These are phyloP conservation scores for Drosophila saltans DNA, from an alignment of 1,140 invertebrate genomes.

Conservation along the genomic window DNA sequence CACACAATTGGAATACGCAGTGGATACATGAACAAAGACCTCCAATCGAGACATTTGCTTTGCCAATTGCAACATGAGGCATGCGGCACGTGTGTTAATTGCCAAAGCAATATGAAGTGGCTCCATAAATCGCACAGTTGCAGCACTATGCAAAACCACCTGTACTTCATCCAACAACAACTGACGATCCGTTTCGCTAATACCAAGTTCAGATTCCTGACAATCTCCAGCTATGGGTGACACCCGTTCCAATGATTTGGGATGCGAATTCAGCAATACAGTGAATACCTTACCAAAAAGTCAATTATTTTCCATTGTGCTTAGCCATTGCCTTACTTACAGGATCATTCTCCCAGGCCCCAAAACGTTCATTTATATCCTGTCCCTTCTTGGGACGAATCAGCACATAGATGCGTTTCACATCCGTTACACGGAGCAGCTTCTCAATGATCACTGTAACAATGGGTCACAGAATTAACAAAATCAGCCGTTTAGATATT, in stretches of 20 bases:
- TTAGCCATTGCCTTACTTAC: conserved; percentile 42
- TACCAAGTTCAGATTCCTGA: conserved; percentile 86
- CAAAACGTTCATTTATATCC: conserved; percentile 87
- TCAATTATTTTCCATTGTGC: neutral
- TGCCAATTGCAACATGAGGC: conserved; percentile 85
- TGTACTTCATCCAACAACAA: conserved; percentile 84
- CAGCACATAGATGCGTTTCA: conserved; percentile 89
- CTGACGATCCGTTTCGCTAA: conserved; percentile 85
- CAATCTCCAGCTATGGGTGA: conserved; percentile 85
- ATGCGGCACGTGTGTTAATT: conserved; percentile 86
- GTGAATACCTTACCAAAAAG: conserved; percentile 41
- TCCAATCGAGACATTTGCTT: conserved; percentile 88
- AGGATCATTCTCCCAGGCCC: conserved; percentile 86
- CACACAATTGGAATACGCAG: conserved; percentile 89
- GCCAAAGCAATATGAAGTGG: conserved; percentile 86
- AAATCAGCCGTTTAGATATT: conserved; percentile 34
- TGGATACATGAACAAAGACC: conserved; percentile 88
- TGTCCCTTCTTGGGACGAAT: conserved; percentile 90
- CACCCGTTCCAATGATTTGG: conserved; percentile 34
- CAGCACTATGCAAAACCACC: conserved; percentile 93
- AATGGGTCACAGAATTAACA: neutral
- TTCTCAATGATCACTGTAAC: conserved; percentile 90
- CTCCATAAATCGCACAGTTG: conserved; percentile 93
- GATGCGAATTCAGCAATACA: conserved; percentile 31
- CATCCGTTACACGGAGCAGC: conserved; percentile 88